Evolutionary conservation across 1,140 invertebrate species (phyloP).

Genomic region (Drosophila kurseongensis): DNA sequence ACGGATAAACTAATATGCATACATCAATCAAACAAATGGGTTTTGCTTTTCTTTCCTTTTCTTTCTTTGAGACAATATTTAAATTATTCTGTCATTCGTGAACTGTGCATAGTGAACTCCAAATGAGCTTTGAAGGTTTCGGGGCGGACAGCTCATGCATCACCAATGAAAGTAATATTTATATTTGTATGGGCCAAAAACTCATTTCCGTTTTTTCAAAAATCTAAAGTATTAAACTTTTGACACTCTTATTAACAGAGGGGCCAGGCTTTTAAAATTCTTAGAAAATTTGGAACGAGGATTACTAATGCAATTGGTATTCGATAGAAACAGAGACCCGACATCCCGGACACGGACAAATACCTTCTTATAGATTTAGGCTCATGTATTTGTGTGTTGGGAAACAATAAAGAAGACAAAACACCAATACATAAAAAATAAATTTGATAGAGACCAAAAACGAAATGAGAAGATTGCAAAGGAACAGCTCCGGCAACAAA

Average conservation of each 20-base stretch:
- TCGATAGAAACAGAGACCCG: conserved; percentile 22
- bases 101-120: conserved; percentile 23
- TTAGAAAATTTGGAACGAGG: conserved; percentile 10
- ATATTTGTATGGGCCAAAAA: conserved; percentile 2
- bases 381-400: conserved; percentile 3
- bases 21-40: conserved; percentile 55
- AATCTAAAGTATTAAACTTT: not conserved
- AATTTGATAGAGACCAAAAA: conserved; percentile 47
- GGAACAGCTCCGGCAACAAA: conserved; percentile 17
- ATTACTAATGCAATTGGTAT: conserved; percentile 44
- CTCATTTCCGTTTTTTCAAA: conserved; percentile 6
- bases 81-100: conserved; percentile 21
- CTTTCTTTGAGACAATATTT: conserved; percentile 23
- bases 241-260: conserved; percentile 2
- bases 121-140: conserved; percentile 13
- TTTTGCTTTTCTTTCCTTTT: conserved; percentile 32
- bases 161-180: conserved; percentile 32
- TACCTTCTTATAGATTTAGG: conserved; percentile 5
- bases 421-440: conserved; percentile 32
- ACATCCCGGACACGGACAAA: conserved; percentile 3
- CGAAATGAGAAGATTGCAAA: conserved; percentile 38
- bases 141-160: conserved; percentile 12
- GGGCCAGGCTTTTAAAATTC: conserved; percentile 5
- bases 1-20: conserved; percentile 55
- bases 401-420: conserved; percentile 31